phyloP scores from a whole-genome alignment of 2,797 vertebrate genomes.

The Falco berigora region DNA sequence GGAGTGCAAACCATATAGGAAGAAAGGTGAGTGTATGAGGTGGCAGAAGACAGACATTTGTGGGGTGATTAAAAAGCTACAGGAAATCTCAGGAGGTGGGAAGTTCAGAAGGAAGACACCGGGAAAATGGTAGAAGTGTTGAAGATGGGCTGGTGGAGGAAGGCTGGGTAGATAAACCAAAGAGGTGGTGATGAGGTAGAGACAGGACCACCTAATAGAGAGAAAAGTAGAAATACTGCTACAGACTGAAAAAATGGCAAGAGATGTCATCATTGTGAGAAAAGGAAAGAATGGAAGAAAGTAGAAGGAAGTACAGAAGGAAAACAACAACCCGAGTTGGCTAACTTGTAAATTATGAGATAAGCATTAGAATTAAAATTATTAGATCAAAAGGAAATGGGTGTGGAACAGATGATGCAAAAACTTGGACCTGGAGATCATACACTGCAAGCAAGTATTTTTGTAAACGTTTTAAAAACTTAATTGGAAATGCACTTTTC shows the following conservation, averaged over 20 bases:
- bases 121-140: background rate
- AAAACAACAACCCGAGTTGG: background rate
- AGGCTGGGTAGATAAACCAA: background rate
- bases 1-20: background rate
- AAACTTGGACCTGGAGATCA: background rate
- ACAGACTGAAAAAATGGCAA: background rate
- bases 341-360: background rate
- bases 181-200: background rate
- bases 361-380: background rate
- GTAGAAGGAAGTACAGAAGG: background rate
- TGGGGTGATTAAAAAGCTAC: background rate
- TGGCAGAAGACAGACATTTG: background rate
- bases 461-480: background rate
- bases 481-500: background rate
- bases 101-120: background rate
- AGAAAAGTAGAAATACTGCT: background rate
- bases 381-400: background rate
- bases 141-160: background rate
- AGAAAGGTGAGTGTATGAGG: background rate
- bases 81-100: background rate
- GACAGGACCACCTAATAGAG: background rate
- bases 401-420: background rate
- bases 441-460: background rate
- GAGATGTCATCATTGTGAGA: background rate
- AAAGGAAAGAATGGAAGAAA: background rate